Percentiles rank a stretch among this genome's conserved stretches.
phyloP scores from a whole-genome alignment of 2,797 vertebrate genomes.

The Ctenosaura bakeri region DNA sequence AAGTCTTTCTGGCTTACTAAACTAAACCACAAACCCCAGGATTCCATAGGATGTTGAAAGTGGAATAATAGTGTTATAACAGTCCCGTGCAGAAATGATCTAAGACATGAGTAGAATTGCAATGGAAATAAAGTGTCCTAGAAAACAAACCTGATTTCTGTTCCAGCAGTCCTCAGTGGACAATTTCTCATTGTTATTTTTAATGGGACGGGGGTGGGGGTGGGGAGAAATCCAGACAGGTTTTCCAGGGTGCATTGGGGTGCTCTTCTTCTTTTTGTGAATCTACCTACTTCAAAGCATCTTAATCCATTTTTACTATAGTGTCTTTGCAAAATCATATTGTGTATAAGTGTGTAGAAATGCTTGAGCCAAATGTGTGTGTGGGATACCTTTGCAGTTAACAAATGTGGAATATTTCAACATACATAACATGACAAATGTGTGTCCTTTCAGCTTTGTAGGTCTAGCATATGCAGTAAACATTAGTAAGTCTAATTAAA shows the following conservation, averaged over 20 bases:
- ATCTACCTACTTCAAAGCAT: background rate
- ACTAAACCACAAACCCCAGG: no score
- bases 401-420: conserved; percentile 20
- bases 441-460: conserved; percentile 34
- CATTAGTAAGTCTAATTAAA: conserved; percentile 67
- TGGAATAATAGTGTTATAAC: no score
- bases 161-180: background rate
- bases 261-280: background rate
- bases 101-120: no score
- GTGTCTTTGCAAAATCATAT: background rate
- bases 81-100: no score
- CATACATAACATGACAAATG: conserved; percentile 33
- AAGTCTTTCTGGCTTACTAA: no score
- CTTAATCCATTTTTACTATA: background rate
- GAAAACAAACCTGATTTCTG: background rate
- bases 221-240: background rate
- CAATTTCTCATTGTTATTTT: background rate
- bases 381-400: background rate
- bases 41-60: no score
- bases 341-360: background rate
- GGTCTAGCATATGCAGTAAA: conserved; percentile 51
- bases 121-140: no score
- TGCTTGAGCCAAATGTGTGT: background rate
- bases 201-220: background rate
- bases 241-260: background rate